Evolutionary conservation across 2,113 vertebrate genomes (phyloP), one percentile per base, ranked within the genome.

Genomic region (Eudyptes chrysolophus): DNA sequence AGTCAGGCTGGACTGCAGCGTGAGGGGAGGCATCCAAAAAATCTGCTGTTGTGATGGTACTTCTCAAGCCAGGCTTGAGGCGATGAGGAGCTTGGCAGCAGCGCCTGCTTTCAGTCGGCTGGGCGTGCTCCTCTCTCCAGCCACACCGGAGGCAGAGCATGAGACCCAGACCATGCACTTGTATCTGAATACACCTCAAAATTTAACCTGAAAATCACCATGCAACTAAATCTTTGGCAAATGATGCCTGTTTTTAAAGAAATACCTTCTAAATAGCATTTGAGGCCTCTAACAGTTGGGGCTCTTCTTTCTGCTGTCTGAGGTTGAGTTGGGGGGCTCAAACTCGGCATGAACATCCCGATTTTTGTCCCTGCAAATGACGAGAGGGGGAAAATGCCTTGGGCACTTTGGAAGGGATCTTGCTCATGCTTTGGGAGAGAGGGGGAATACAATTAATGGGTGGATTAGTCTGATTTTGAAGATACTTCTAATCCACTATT

Each of bases 271-370:
- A n/a, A 60, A 57, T 61, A 44, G 32, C 60, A 4, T 44, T 38
- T 40, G 60, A 85, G 15, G 19, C 42, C 29, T 51, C 38, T 21
- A 62, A 16, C 6, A 34, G 22, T 30, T 58, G 32, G 4, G 34
- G 12, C 11, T 91, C 30, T 69, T 72, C 44, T 60, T 78, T 57
- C 58, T 84, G 44, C 60, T 79, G 32, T 13, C 51, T 13, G 4
- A 4, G 60, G 13, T 10, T 49, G 48, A 6, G n/a, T 34, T 42
- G 16, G 52, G 20, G 20, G 26, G 27, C 38, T 71, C 52, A 26
- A 71, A 48, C 26, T 72, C 64, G 29, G 29, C 12, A 0, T 17
- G 25, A 51, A 16, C 6, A 8, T 55, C 48, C 52, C 0, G 0
- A 10, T 13, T 77, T 60, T 64, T 65, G 27, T 55, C 38, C 26